These are phyloP conservation scores for Parthenolecanium corni DNA, from an alignment of 2,888 invertebrate species.

Conservation along the genomic window DNA sequence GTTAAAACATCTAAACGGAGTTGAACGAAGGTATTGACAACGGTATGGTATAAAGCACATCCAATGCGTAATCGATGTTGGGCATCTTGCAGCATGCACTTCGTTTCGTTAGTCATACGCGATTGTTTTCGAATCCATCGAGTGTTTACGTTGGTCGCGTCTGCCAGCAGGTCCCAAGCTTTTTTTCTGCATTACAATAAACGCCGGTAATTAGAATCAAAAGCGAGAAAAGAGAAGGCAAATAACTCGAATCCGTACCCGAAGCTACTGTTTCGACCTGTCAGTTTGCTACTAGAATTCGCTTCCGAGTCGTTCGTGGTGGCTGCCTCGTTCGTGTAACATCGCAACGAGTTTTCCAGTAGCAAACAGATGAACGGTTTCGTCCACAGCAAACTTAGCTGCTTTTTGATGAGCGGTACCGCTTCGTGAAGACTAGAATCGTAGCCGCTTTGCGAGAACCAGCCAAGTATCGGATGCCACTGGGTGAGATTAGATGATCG, in stretches of 20 bases:
- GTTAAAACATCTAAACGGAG: slow-evolving; percentile 84
- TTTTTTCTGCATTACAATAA: slow-evolving; percentile 4
- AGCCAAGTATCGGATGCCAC: slow-evolving; percentile 96
- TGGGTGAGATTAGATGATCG: slow-evolving; percentile 74
- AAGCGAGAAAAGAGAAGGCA: too few relatives aligned
- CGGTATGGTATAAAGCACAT: slow-evolving; percentile 85
- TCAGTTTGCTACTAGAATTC: too few relatives aligned
- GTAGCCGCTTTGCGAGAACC: slow-evolving; percentile 66
- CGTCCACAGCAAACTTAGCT: slow-evolving; percentile 62
- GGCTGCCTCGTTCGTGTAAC: too few relatives aligned
- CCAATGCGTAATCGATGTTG: slow-evolving; percentile 60
- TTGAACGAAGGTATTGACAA: slow-evolving; percentile 78
- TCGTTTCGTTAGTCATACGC: slow-evolving; percentile 50
- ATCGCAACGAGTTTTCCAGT: slow-evolving; percentile 38
- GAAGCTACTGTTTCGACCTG: too few relatives aligned
- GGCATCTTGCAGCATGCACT: background rate
- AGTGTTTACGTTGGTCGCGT: slow-evolving; percentile 1
- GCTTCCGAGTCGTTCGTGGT: too few relatives aligned
- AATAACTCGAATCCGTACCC: too few relatives aligned
- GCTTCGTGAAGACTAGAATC: slow-evolving; percentile 59
- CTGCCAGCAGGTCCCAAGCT: slow-evolving; percentile 12
- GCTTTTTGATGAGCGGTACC: slow-evolving; percentile 54
- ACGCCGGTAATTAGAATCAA: too few relatives aligned
- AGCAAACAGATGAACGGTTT: slow-evolving; percentile 36
- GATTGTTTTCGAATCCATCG: slow-evolving; percentile 10